Conservation (phyloP, 2,888 invertebrate species). For the Folsomia manolachei region DNA sequence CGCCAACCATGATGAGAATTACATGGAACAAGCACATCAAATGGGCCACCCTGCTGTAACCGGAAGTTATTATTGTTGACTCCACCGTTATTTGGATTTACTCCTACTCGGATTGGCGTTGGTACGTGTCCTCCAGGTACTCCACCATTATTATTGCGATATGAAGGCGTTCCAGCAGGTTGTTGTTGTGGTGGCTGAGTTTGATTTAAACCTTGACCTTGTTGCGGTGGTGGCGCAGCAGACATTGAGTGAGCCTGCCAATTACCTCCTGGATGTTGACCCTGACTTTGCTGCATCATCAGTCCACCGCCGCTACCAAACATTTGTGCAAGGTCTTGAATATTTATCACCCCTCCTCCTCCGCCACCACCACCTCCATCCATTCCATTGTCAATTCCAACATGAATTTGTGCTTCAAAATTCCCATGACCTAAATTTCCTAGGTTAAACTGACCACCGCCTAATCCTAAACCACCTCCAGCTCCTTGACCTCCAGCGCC, state of each 20-base stretch:
- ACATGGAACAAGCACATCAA: conserved; percentile 43
- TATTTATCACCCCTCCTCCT: conserved; percentile 23
- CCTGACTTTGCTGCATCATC: conserved; percentile 15
- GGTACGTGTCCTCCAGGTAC: background rate
- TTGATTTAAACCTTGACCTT: background rate
- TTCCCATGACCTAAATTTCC: conserved; percentile 21
- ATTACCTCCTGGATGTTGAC: too few species aligned
- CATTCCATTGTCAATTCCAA: conserved; percentile 16
- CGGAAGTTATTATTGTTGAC: conserved; percentile 27
- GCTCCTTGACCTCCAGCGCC: too few species aligned
- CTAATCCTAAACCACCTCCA: too few species aligned
- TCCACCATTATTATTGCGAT: background rate
- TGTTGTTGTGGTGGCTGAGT: background rate
- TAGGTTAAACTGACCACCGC: conserved; percentile 14
- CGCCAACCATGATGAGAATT: conserved; percentile 40
- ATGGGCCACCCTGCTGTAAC: conserved; percentile 35
- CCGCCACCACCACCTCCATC: conserved; percentile 30
- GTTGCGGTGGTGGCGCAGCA: conserved; percentile 16
- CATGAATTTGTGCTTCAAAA: conserved; percentile 10
- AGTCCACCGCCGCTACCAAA: conserved; percentile 25
- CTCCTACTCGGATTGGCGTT: too few species aligned
- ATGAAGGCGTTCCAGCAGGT: background rate
- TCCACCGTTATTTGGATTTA: conserved; percentile 6
- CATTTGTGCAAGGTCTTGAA: conserved; percentile 31
- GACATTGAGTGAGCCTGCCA: too few species aligned